Base-by-base conservation (phyloP, 2,113 vertebrate genomes). In the Burhinus oedicnemus region DNA sequence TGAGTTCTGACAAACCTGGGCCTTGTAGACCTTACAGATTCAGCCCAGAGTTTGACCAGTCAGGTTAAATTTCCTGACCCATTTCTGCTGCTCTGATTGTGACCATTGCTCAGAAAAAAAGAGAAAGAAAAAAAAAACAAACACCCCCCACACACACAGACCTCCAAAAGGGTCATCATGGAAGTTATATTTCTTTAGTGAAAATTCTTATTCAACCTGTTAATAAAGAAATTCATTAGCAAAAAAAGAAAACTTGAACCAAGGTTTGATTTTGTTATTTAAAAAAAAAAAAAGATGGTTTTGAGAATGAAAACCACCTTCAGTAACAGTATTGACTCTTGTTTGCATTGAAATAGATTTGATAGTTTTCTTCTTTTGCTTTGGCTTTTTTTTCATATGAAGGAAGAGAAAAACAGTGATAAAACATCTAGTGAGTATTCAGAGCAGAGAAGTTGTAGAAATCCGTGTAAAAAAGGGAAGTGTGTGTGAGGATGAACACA, bases 11-110 rank as follows among this genome's bases (percentile, higher is more conserved):
- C 97, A 98, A 96, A 97, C 60, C 83, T 34, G 34, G 95, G 97
- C 97, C 97, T 97, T 97, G 86, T 60, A 97, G 96, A 95, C 97
- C 96, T 94, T 92, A 45, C 71, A 77, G 68, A 82, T 96, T 96
- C 97, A 94, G 97, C 93, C 95, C 94, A 95, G 97, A 92, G 95
- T 88, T 98, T 90, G 85, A 94, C 65, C 89, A 98, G 97, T 98
- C 98, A 96, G 97, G 96, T 98, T 98, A 97, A 97, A 98, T 98
- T 98, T 98, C 98, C 98, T 98, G 97, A 94, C 89, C 97, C 91
- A 64, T 95, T 96, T 96, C 93, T 97, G 79, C 83, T 85, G 13
- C 89, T 81, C 97, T 97, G 97, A 97, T 98, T 91, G 89, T 96
- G 96, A 85, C 86, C 79, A 64, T 65, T 95, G 96, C 95, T 95